Evolutionary conservation across 2,113 vertebrate species (phyloP), one percentile per base, ranked within the genome.

Genomic region (Seriola aureovittata): DNA sequence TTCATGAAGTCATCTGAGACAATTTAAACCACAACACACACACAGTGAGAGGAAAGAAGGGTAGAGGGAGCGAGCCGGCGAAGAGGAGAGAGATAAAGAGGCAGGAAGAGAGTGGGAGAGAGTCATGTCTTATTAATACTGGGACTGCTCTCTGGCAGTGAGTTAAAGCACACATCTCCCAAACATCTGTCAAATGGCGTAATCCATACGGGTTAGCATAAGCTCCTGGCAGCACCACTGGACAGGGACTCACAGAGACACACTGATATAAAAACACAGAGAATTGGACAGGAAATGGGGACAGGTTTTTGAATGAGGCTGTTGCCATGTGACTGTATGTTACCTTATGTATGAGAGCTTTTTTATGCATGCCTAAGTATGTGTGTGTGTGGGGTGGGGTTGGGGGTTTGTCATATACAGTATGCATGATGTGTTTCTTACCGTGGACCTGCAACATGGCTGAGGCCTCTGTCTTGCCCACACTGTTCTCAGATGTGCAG

Each of bases 401-500:
- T 29, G 29, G 29, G 29, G 29, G 29, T 2, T 29, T 29, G 29
- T 29, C 29, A 8, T 25, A 75, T 84, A 59, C 75, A 87, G 75
- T 82, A 90, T 89, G 86, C 83, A 88, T 75, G 75, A 78, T n/a
- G 76, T 19, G 62, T 66, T 40, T 79, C 95, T 89, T 94, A 99
- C 98, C 97, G 89, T 99, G 98, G 79, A 99, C 98, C 74, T 97
- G 98, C 83, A 99, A 87, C 86, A 97, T 96, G 81, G 97, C 98
- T 1, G 98, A 98, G 2, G 97, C 97, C 95, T 99, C 97, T 0
- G 98, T 96, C 94, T 97, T 99, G 84, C 98, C 98, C 86, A 99
- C 98, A 90, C 98, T 99, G 91, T 99, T 99, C 94, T 99, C 98
- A 55, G 98, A 98, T 59, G 98, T 96, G 91, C 98, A 99, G 19